A percentile compares a stretch with the other conserved stretches of the same genome.
phyloP scores from a whole-genome alignment of 2,888 invertebrate genomes.

The Amphipyra berbera region DNA sequence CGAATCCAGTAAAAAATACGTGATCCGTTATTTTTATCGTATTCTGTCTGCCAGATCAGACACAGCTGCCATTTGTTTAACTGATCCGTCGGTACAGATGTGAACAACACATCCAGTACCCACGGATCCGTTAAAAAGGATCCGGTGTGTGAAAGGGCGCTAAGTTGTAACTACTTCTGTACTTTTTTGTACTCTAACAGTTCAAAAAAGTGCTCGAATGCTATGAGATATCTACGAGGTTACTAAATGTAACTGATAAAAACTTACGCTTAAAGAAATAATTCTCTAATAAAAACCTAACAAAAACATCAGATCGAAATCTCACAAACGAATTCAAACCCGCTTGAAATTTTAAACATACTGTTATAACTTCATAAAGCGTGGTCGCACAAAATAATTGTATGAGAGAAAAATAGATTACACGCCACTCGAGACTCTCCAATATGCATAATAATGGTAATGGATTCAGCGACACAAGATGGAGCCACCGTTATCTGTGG shows the following conservation, averaged over 20 bases:
- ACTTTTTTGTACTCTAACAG: no score
- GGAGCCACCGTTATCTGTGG: slow-evolving; percentile 42
- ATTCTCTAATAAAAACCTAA: slow-evolving; percentile 7
- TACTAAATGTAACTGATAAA: not conserved
- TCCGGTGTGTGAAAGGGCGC: no score
- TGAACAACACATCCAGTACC: no score
- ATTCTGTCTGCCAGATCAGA: no score
- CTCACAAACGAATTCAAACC: slow-evolving; percentile 11
- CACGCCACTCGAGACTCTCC: slow-evolving; percentile 44
- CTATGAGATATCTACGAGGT: not conserved
- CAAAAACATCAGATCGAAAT: slow-evolving; percentile 6
- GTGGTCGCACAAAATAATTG: slow-evolving; percentile 40
- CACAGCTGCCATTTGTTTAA: no score
- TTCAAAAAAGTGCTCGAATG: no score
- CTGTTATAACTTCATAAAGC: slow-evolving; percentile 37
- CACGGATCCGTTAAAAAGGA: no score
- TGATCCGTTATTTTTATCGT: no score
- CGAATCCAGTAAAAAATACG: no score
- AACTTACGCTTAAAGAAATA: not conserved
- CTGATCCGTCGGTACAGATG: no score
- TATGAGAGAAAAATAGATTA: slow-evolving; percentile 61
- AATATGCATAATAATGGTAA: slow-evolving; percentile 67
- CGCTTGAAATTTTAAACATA: slow-evolving; percentile 14
- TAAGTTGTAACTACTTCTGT: no score
- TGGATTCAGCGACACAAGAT: slow-evolving; percentile 66